Conservation (phyloP, 2,888 invertebrate genomes). For the Tigriopus californicus region DNA sequence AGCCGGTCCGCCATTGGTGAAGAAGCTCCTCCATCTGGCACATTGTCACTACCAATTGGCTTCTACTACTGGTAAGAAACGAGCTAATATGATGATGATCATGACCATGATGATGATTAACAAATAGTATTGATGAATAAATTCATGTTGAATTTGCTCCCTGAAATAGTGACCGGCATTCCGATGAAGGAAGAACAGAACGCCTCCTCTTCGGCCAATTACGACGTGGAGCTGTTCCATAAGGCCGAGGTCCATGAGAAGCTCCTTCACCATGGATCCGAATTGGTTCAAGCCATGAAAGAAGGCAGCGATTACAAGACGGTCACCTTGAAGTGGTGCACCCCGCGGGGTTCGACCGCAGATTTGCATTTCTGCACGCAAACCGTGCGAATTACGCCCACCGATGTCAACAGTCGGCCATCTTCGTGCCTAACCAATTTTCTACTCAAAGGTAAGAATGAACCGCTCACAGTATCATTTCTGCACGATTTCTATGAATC, state of each 20-base stretch:
- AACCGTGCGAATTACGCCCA: conserved; percentile 58
- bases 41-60: conserved; percentile 65
- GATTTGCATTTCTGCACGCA: conserved; percentile 51
- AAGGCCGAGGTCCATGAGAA: conserved; percentile 64
- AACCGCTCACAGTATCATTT: too few species aligned
- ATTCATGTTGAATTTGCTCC: too few species aligned
- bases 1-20: conserved; percentile 47
- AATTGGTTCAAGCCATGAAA: conserved; percentile 41
- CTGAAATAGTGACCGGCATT: conserved; percentile 83
- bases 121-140: too few species aligned
- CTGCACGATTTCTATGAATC: too few species aligned
- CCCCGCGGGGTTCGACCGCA: conserved; percentile 60
- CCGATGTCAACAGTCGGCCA: conserved; percentile 87
- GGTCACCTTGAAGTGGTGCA: conserved; percentile 87
- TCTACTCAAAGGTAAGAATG: conserved; percentile 39
- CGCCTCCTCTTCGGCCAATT: conserved; percentile 90
- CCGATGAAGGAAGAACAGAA: conserved; percentile 99
- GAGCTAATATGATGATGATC: too few species aligned
- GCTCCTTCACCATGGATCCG: conserved; percentile 35
- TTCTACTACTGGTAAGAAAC: conserved; percentile 49
- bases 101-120: too few species aligned
- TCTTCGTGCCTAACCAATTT: conserved; percentile 95
- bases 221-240: conserved; percentile 94
- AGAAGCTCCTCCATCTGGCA: conserved; percentile 39
- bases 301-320: conserved; percentile 60